Conservation (phyloP, 2,888 invertebrate genomes). For the Petrolisthes cinctipes region DNA sequence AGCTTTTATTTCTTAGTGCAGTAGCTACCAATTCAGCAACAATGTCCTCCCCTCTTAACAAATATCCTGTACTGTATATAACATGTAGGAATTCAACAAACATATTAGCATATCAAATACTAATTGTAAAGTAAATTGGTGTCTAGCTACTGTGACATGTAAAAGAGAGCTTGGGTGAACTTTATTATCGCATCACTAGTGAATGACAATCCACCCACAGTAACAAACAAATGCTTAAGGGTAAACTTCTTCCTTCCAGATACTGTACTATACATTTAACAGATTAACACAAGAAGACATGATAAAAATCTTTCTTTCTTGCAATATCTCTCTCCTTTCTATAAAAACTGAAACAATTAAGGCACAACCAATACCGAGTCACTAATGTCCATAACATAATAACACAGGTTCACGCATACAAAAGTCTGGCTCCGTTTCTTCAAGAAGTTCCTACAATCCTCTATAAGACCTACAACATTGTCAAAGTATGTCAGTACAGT, state of each 20-base stretch:
- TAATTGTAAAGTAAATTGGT: neutral
- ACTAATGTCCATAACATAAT: constrained; percentile 25
- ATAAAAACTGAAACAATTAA: constrained; percentile 43
- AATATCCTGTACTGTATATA: too few relatives aligned
- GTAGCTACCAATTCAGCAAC: too few relatives aligned
- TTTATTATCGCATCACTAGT: too few relatives aligned
- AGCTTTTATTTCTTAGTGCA: too few relatives aligned
- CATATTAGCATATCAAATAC: neutral
- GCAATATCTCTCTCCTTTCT: neutral
- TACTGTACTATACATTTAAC: neutral
- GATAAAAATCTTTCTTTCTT: neutral
- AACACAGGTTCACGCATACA: constrained; percentile 22
- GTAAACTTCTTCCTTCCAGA: neutral
- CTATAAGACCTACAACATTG: neutral
- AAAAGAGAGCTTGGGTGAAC: too few relatives aligned
- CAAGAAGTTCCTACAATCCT: neutral
- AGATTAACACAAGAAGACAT: neutral
- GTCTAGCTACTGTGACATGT: too few relatives aligned
- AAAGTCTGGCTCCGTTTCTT: constrained; percentile 2
- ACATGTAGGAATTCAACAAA: too few relatives aligned
- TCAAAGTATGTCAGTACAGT: neutral
- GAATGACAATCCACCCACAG: too few relatives aligned
- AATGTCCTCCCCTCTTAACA: too few relatives aligned
- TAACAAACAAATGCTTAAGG: too few relatives aligned
- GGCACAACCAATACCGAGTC: constrained; percentile 51